Evolutionary conservation across 2,113 vertebrate genomes (phyloP).

Genomic region (Ascaphus truei): DNA sequence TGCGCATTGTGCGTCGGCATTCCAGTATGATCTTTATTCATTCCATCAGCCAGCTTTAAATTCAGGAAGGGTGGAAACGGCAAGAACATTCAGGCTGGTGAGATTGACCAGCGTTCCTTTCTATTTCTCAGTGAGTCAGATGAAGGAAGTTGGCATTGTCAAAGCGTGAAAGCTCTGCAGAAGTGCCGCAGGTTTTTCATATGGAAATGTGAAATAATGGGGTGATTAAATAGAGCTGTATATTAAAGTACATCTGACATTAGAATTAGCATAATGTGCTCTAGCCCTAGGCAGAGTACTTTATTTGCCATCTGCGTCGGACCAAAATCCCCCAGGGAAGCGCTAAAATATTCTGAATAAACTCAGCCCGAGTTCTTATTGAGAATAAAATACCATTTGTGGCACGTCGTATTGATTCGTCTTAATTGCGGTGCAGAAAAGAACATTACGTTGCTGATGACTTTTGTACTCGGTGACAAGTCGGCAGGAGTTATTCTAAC

Average conservation of each 20-base stretch:
- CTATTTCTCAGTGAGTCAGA: slow-evolving; percentile 58
- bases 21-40: slow-evolving; percentile 46
- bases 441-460: slow-evolving; percentile 82
- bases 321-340: slow-evolving; percentile 89
- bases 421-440: slow-evolving; percentile 89
- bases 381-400: slow-evolving; percentile 82
- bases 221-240: slow-evolving; percentile 99
- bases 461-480: slow-evolving; percentile 79
- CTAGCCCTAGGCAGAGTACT: slow-evolving; percentile 97
- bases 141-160: slow-evolving; percentile 70
- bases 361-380: slow-evolving; percentile 80
- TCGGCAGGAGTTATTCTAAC: slow-evolving; percentile 70
- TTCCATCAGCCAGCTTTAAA: slow-evolving; percentile 42
- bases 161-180: slow-evolving; percentile 65
- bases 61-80: slow-evolving; percentile 51
- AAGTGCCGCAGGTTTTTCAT: slow-evolving; percentile 85
- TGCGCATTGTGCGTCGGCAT: slow-evolving; percentile 39
- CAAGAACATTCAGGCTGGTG: slow-evolving; percentile 57
- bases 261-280: slow-evolving; percentile 99
- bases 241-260: slow-evolving; percentile 99
- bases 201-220: slow-evolving; percentile 99
- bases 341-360: slow-evolving; percentile 89
- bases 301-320: slow-evolving; percentile 99
- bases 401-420: slow-evolving; percentile 80
- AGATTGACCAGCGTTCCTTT: slow-evolving; percentile 62